Evolutionary conservation across 2,797 vertebrate genomes (phyloP), one percentile per base, ranked within the genome.

Genomic region (Lerista edwardsae): DNA sequence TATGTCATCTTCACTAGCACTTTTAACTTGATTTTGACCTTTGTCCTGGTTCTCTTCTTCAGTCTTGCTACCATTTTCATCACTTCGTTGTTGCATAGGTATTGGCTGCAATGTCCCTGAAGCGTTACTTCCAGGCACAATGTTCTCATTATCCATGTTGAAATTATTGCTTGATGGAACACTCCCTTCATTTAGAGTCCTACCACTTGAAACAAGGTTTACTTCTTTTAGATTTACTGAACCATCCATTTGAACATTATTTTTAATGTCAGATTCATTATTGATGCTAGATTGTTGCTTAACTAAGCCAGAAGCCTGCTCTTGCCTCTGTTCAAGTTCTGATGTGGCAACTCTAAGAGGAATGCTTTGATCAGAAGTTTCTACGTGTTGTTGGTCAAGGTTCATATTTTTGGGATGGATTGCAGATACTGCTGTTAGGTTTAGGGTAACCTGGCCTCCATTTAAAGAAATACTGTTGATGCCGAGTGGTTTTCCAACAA

Each of bases 391-490:
- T 76, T 96, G 97, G 89, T 96, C 95, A 44, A 95, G 91, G 79
- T 85, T 94, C 67, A 96, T 88, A 71, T 92, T 71, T 94, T 97
- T 96, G 87, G 96, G 75, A 83, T 95, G 96, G 89, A 96, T 89
- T 79, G 94, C 78, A 75, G 96, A 88, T 75, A 96, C 92, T 10
- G 95, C 91, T 80, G 97, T 97, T 90, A 97, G 95, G 86, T 97
- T 97, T 90, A 98, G 87, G 55, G 95, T 93, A 91, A 98, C 94
- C 23, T 98, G 98, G 91, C 94, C 95, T 92, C 97, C 97, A 85
- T 98, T 98, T 92, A 98, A 95, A 75, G 97, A 95, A 95, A 98
- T 94, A 69, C 93, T 97, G 87, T 93, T 95, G 93, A 98, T 94
- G 86, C 94, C 93, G 84, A 97, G 96, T 90, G 97, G 95, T 91